Base-by-base conservation (phyloP, 2,888 invertebrate genomes). In the Malthinus seriepunctatus region DNA sequence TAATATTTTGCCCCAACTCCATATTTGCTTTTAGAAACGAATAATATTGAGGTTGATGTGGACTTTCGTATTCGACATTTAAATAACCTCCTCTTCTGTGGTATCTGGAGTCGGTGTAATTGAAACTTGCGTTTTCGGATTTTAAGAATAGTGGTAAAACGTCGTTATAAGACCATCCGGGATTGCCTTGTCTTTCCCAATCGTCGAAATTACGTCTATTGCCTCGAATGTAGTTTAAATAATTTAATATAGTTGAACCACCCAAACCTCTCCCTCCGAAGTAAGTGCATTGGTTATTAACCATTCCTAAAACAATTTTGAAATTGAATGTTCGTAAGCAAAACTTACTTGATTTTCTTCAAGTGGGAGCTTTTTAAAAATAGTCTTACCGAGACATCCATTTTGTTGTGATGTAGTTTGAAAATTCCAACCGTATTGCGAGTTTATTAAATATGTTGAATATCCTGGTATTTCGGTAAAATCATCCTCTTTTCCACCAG, bases 81-180 rank as follows among this genome's bases (percentile, higher is more conserved):
- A 90, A 75, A 62, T 84, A 85, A 0, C 90, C 90, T 8, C 82
- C 81, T 32, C 72, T 79, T 0, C 87, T 86, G 65, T 89, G 90
- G 69, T 83, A 88, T 1, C 81, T 78, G 0, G 86, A 87, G 71
- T 86, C 84, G 23, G 23, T 23, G 56, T 77, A 79, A 32, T 83
- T 82, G 58, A 83, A 64, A 3, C 67, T 52, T 5, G 60, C 55
- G 7, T 69, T 63, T 53, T 76, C 76, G 1, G 71, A 69, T 57
- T 71, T 72, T 7, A 68, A 60, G 52, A 73, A 76, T 56, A 73
- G 74, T 8, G 71, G 72, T 9, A 76, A 57, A 9, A 76, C 70
- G 15, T 72, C 69, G 10, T 73, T 60, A 47, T 68, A 75, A 23
- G 79, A 35, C 84, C 84, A 84, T 4, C 82, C 81, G 2, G 60